phyloP scores from a whole-genome alignment of 1,140 invertebrate genomes.

The Diprion similis region DNA sequence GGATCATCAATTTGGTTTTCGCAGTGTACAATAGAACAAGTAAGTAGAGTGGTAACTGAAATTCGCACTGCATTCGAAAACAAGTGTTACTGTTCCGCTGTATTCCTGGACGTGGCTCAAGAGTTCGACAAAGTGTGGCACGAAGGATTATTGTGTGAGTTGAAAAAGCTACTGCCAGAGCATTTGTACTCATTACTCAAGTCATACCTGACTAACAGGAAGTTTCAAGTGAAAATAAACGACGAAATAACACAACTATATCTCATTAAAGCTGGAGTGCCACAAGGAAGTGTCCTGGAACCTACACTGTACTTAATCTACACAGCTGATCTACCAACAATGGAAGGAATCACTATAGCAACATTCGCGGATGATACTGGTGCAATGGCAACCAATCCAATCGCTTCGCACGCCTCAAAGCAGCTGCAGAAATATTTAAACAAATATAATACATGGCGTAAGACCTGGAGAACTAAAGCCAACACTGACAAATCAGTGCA shows the following conservation, averaged over 20 bases:
- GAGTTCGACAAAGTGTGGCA: constrained; percentile 49
- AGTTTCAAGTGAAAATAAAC: constrained; percentile 33
- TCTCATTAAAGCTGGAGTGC: constrained; percentile 32
- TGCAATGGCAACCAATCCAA: constrained; percentile 20
- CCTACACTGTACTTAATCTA: constrained; percentile 33
- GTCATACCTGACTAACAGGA: constrained; percentile 36
- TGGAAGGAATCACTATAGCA: background rate
- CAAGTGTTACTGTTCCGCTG: background rate
- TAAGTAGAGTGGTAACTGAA: constrained; percentile 28
- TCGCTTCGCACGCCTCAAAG: constrained; percentile 7
- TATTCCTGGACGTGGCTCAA: constrained; percentile 36
- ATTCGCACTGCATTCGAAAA: constrained; percentile 28
- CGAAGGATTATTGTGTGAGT: constrained; percentile 35
- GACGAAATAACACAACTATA: constrained; percentile 22
- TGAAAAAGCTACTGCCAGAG: constrained; percentile 22
- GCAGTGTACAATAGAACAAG: constrained; percentile 39
- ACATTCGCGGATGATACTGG: constrained; percentile 43
- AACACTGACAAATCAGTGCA: constrained; percentile 7
- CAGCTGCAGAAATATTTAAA: no score
- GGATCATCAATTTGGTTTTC: constrained; percentile 25
- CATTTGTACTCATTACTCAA: constrained; percentile 29
- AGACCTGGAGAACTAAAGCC: background rate
- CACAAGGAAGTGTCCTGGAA: constrained; percentile 34
- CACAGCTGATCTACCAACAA: constrained; percentile 30
- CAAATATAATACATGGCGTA: background rate